Percentiles rank a stretch among this genome's conserved stretches.
Conservation (phyloP, 1,140 invertebrate species). For the Himalopsyche phryganea region DNA sequence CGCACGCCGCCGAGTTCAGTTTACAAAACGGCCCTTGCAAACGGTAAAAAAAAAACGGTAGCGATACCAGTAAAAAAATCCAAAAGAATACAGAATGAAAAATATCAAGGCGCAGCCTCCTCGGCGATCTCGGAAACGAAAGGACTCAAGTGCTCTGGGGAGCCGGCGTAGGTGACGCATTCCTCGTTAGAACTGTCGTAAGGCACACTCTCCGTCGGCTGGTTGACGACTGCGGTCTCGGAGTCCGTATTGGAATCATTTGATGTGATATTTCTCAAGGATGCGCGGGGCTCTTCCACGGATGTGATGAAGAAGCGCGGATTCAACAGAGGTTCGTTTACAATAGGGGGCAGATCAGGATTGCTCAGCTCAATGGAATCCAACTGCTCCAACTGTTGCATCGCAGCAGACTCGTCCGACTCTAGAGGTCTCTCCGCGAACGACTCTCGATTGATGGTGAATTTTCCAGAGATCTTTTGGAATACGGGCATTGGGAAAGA, state of each 20-base stretch:
- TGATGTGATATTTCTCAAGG: neutral
- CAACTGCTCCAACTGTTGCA: constrained; percentile 38
- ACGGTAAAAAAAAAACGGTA: too few species aligned
- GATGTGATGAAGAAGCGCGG: neutral
- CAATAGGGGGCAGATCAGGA: neutral
- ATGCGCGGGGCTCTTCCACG: neutral
- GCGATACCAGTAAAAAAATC: constrained; percentile 11
- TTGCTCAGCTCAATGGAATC: constrained; percentile 45
- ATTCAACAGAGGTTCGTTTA: constrained; percentile 5
- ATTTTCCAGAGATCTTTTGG: too few species aligned
- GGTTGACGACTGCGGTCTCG: neutral
- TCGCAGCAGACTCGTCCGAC: constrained; percentile 8
- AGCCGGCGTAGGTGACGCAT: constrained; percentile 1
- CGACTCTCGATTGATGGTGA: constrained; percentile 7
- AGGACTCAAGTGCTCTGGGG: neutral
- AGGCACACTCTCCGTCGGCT: constrained; percentile 29
- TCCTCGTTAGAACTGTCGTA: constrained; percentile 20
- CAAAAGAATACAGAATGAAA: constrained; percentile 5
- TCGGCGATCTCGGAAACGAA: constrained; percentile 29
- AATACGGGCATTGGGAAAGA: constrained; percentile 38
- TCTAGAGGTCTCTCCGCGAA: constrained; percentile 23
- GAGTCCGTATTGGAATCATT: neutral
- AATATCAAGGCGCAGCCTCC: constrained; percentile 31
- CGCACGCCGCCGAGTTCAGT: too few species aligned
- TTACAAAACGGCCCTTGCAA: too few species aligned